phyloP scores from a whole-genome alignment of 2,113 vertebrate genomes.

The Bubo blakistoni region DNA sequence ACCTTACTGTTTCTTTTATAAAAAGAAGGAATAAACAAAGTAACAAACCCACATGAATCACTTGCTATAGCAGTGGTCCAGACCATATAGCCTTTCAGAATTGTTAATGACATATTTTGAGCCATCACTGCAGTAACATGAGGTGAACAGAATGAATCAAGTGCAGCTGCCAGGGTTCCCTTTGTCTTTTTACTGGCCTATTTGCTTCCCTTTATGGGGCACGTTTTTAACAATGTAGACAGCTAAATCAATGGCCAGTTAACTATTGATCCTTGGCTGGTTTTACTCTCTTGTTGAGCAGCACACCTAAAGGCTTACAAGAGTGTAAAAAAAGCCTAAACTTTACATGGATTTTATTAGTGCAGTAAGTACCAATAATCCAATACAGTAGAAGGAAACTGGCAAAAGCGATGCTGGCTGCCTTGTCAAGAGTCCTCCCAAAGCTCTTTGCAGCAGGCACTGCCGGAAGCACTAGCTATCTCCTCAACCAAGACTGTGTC shows the following conservation, averaged over 20 bases:
- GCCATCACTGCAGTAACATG: background rate
- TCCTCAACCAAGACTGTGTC: background rate
- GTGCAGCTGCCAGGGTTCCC: background rate
- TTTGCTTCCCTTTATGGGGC: background rate
- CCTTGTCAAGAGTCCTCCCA: background rate
- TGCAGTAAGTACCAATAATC: background rate
- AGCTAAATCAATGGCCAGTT: constrained; percentile 34
- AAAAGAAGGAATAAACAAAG: background rate
- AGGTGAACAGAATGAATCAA: background rate
- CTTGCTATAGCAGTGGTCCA: background rate
- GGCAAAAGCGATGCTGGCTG: background rate
- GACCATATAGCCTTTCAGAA: background rate
- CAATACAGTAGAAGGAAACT: background rate
- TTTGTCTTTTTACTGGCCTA: constrained; percentile 5
- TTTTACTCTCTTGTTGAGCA: background rate
- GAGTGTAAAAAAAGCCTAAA: background rate
- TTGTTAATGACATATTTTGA: background rate
- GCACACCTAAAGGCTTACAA: background rate
- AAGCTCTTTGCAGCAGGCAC: background rate
- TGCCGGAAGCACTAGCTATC: background rate
- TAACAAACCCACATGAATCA: background rate
- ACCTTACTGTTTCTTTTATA: background rate
- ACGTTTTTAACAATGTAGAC: background rate
- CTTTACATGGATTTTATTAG: background rate
- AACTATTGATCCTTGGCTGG: constrained; percentile 9